Base-by-base conservation (phyloP, 2,113 vertebrate genomes). In the Pygoscelis adeliae region DNA sequence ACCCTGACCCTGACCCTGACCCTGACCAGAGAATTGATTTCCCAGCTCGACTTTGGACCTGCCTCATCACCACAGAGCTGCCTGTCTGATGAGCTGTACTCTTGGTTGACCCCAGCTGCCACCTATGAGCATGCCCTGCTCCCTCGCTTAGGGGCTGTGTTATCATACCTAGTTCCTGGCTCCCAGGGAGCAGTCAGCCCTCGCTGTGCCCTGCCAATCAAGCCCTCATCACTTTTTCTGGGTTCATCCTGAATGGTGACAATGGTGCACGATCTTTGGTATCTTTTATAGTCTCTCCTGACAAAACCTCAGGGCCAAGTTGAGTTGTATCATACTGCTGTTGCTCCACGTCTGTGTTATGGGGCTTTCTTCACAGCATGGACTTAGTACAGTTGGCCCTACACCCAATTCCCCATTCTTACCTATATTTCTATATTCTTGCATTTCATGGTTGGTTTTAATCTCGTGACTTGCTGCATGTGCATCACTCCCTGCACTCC, bases 241-340 rank as follows among this genome's bases (percentile, higher is more conserved):
- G 5, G 7, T 32, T 67, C 29, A 44, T 62, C 74, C 62, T 62
- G 30, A 66, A 20, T 14, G 29, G 36, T 79, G 61, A 32, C 30
- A 55, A 3, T 21, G 20, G 18, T 66, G 49, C 0, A 0, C 2
- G 2, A 7, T 47, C 70, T 76, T 63, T 70, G 26, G 2, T 70
- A 40, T 32, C 34, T 44, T 38, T 85, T 16, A 9, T 25, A 17
- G 47, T 65, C 22, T 73, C 26, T n/a, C 36, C 34, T 52, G 22
- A 26, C 46, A 65, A 90, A 85, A 73, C 44, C 16, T 71, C 36
- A 38, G 22, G 61, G 52, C 30, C 61, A 66, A 38, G 17, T 3
- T 85, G 83, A 78, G 21, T 44, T 78, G 8, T 70, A 52, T 42
- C 22, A 23, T 15, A 16, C 10, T 50, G 44, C 29, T 73, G 9